These are phyloP conservation scores for Ornithoptera priamus DNA, from an alignment of 2,888 invertebrate species.

Conservation along the genomic window DNA sequence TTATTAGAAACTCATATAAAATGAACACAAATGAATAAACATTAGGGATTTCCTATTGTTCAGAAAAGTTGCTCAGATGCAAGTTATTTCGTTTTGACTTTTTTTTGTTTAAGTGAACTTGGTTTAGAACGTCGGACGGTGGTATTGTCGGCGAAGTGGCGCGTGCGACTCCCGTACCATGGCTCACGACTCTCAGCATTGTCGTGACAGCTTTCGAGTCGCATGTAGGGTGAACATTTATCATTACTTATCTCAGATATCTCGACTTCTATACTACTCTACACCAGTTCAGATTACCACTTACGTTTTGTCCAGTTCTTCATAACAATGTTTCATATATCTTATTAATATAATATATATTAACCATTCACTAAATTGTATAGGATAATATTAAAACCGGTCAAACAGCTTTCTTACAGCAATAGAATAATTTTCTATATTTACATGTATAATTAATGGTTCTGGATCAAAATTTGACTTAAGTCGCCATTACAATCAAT, in stretches of 20 bases:
- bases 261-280: conserved; percentile 19
- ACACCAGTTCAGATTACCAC: conserved; percentile 1
- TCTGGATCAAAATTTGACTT: too few relatives aligned
- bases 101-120: conserved; percentile 1
- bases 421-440: too few relatives aligned
- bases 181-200: conserved; percentile 37
- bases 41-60: neutral
- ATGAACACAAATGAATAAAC: neutral
- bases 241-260: conserved; percentile 26
- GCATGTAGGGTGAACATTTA: conserved; percentile 34
- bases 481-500: too few relatives aligned
- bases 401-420: too few relatives aligned
- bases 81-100: conserved; percentile 16
- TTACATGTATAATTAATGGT: too few relatives aligned
- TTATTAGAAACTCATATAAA: neutral
- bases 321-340: too few relatives aligned
- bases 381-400: too few relatives aligned
- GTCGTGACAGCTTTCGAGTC: conserved; percentile 40
- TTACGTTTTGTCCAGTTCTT: too few relatives aligned
- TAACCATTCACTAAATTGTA: too few relatives aligned
- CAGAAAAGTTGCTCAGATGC: conserved; percentile 13
- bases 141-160: conserved; percentile 26
- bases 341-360: too few relatives aligned
- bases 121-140: conserved; percentile 14
- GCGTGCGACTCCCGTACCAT: conserved; percentile 27